Evolutionary conservation across 2,888 invertebrate genomes (phyloP), one percentile per base, ranked within the genome.

Genomic region (Erebia aethiops): DNA sequence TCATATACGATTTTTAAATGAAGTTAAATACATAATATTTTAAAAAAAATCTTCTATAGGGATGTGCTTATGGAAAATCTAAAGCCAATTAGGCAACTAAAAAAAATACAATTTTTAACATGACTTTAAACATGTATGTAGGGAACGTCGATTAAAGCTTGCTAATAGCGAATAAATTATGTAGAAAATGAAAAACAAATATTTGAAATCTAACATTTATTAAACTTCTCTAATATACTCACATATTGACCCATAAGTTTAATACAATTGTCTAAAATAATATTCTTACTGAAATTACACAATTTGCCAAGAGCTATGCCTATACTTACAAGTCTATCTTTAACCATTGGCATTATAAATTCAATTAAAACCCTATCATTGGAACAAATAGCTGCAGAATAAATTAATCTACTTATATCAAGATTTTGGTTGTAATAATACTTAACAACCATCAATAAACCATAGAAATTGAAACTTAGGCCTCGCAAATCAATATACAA

Each of bases 381-480:
- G 1, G 89, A 88, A 80, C 91, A 89, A 61, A 91, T 84, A 21
- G 92, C 91, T 35, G 92, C 92, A 0, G 92, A 91, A 78, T 93
- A 93, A 64, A 92, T 87, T 69, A 93, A 81, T 76, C 84, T 86
- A 80, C 90, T 90, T 0, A 93, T 87, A 87, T 92, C 88, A 64
- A 81, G 84, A 75, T 82, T 86, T 70, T 84, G 76, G 76, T 86
- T 84, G 78, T 93, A 92, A 72, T 85, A 93, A 79, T 91, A 91
- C 75, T 91, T 91, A 18, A 91, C 88, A 73, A 92, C 92, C 88
- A 92, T 87, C 52, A 93, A 80, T 63, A 93, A 79, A 60, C 92
- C 92, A 84, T 91, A 92, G 57, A 96, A 94, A 87, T 95, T 96
- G 82, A 96, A 96, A 80, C 96, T 96, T 67, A 95, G 84, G 26